Evolutionary conservation across 2,888 invertebrate species (phyloP).

Genomic region (Xestia ashworthii): DNA sequence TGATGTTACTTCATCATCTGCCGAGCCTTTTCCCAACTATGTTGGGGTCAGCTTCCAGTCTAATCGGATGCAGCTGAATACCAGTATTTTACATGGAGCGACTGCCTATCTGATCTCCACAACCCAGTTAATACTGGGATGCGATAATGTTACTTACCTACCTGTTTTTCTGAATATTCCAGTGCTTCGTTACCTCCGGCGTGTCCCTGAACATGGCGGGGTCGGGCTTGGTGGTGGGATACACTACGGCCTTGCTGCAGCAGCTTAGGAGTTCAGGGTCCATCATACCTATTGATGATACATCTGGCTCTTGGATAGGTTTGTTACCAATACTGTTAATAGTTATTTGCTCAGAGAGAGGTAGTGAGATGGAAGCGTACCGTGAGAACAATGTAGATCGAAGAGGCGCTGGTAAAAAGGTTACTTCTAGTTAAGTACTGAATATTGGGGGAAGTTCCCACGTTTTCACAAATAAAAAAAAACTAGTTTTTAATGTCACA

Average conservation of each 20-base stretch:
- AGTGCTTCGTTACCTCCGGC: slow-evolving; percentile 79
- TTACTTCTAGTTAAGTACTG: background rate
- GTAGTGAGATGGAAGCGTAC: background rate
- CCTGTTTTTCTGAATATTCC: slow-evolving; percentile 41
- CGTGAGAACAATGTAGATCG: background rate
- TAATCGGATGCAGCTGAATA: too few relatives aligned
- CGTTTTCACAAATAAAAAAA: too few relatives aligned
- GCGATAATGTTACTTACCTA: background rate
- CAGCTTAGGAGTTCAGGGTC: slow-evolving; percentile 82
- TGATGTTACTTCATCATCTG: background rate
- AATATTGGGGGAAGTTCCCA: too few relatives aligned
- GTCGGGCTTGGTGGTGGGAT: slow-evolving; percentile 82
- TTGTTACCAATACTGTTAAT: slow-evolving; percentile 21
- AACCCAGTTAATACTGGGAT: too few relatives aligned
- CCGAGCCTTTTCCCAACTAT: too few relatives aligned
- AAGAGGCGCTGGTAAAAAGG: background rate
- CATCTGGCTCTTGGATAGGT: slow-evolving; percentile 90
- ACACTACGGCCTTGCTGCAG: slow-evolving; percentile 89
- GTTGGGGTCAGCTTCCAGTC: too few relatives aligned
- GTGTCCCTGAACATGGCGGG: slow-evolving; percentile 77
- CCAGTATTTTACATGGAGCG: too few relatives aligned
- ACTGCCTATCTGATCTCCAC: too few relatives aligned
- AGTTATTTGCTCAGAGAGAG: background rate
- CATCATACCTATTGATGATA: slow-evolving; percentile 77
- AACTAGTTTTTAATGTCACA: too few relatives aligned